A percentile compares a stretch with the other conserved stretches of the same genome.
Evolutionary conservation across 1,140 invertebrate genomes (phyloP).

Genomic region (Melanaphis sacchari): DNA sequence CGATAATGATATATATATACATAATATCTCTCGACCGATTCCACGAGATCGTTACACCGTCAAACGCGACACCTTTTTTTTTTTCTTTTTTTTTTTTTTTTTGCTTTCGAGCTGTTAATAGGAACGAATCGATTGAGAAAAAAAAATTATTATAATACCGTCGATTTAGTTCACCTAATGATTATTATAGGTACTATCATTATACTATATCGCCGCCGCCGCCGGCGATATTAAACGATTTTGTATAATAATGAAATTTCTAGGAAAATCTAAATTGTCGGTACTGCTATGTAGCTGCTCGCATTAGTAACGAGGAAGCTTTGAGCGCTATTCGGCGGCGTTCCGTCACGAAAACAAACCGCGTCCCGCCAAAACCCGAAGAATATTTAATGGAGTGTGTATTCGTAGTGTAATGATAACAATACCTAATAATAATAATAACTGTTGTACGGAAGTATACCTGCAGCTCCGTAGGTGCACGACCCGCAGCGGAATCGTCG

Average conservation of each 20-base stretch:
- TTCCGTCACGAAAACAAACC: not conserved
- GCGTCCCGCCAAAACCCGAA: not conserved
- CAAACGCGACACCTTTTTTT: constrained; percentile 1
- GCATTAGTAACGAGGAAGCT: not conserved
- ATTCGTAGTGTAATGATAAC: not conserved
- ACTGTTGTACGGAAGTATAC: not conserved
- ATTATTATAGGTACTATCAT: constrained; percentile 28
- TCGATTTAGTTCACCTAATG: not conserved
- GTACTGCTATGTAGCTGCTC: not conserved
- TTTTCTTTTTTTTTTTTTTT: not conserved
- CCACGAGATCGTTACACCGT: constrained; percentile 25
- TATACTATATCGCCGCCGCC: not conserved
- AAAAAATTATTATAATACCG: not conserved
- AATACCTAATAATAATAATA: no score
- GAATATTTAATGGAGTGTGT: constrained; percentile 1
- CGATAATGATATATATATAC: not conserved
- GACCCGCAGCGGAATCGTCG: not conserved
- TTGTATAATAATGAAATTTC: not conserved
- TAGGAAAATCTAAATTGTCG: not conserved
- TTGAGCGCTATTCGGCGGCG: not conserved
- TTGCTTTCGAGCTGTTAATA: not conserved
- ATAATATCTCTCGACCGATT: not conserved
- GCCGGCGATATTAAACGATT: not conserved
- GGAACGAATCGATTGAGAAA: constrained; percentile 33
- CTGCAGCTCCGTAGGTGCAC: no score